These are phyloP conservation scores for Tenebrio molitor DNA, from an alignment of 1,140 invertebrate species.

Conservation along the genomic window DNA sequence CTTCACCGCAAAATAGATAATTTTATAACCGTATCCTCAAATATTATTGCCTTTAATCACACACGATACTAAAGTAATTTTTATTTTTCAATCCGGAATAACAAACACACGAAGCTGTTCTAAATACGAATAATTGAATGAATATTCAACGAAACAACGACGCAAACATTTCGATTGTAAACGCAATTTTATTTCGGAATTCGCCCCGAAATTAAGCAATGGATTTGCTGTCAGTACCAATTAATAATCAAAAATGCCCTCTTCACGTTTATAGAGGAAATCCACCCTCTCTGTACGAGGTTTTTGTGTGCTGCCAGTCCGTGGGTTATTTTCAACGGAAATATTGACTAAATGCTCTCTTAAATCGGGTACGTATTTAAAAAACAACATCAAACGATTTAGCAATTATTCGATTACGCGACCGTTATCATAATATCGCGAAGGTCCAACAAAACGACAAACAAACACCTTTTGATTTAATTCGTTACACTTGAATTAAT, in stretches of 20 bases:
- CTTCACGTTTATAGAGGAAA: conserved; percentile 30
- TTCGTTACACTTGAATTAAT: too few relatives aligned
- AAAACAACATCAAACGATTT: background rate
- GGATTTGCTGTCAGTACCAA: conserved; percentile 36
- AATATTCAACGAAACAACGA: too few relatives aligned
- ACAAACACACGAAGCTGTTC: too few relatives aligned
- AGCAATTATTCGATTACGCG: background rate
- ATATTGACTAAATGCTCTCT: conserved; percentile 18
- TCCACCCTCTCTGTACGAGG: conserved; percentile 24
- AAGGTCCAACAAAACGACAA: too few relatives aligned
- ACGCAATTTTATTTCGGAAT: background rate
- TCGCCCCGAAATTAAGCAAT: conserved; percentile 31
- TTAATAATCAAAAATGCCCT: conserved; percentile 36
- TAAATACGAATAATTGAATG: too few relatives aligned
- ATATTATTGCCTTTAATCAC: conserved; percentile 16
- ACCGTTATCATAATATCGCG: background rate
- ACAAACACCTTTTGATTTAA: too few relatives aligned
- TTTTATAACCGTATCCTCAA: conserved; percentile 10
- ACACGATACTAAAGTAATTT: background rate
- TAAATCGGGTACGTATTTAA: conserved; percentile 5
- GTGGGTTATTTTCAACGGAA: conserved; percentile 21
- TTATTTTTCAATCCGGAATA: too few relatives aligned
- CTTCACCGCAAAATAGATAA: conserved; percentile 29
- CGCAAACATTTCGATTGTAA: conserved; percentile 21
- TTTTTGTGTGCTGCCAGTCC: conserved; percentile 8